Base-by-base conservation (phyloP, 2,113 vertebrate genomes). In the Hippocampus comes region DNA sequence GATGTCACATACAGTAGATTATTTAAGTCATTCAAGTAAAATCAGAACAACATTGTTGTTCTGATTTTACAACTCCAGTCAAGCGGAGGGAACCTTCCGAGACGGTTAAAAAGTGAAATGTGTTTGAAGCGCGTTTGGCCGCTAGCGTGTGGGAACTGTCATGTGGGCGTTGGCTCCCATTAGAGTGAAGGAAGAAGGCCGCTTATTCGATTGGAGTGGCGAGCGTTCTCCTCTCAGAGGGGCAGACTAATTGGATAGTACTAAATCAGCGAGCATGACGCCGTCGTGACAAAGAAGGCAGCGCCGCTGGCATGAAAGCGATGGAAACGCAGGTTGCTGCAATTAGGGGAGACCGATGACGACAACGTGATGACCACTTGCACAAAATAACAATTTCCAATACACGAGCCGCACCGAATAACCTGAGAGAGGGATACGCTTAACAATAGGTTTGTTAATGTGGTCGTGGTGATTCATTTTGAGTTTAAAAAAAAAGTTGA, bases 201-300 rank as follows among this genome's bases (percentile, higher is more conserved):
- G 1, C 70, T 85, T 70, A 88, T 85, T 83, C 80, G 85, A 85
- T 87, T 69, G 74, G 75, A 75, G 71, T 21, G 34, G 42, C 7
- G 56, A 71, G 71, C 18, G 15, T 48, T 79, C 74, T 78, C 72
- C 73, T 69, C 77, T 75, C 61, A 9, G 76, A 69, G 66, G 67
- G 18, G 63, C 70, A 78, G 49, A 49, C 82, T 89, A 90, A 92
- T 89, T 86, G 88, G 87, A 92, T 91, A 64, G 78, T 77, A 72
- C 70, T 63, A 73, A 89, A 82, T 82, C 67, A 75, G 71, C 82
- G 73, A 57, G 78, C 43, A 9, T 83, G 74, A 82, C 55, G 63
- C 76, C 67, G 71, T 73, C 9, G 38, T 81, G 81, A 79, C 66
- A 15, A 25, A 46, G 41, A 64, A 46, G 49, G 65, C 64, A 56